phyloP scores from a whole-genome alignment of 2,113 vertebrate genomes.

The Malurus elegans region DNA sequence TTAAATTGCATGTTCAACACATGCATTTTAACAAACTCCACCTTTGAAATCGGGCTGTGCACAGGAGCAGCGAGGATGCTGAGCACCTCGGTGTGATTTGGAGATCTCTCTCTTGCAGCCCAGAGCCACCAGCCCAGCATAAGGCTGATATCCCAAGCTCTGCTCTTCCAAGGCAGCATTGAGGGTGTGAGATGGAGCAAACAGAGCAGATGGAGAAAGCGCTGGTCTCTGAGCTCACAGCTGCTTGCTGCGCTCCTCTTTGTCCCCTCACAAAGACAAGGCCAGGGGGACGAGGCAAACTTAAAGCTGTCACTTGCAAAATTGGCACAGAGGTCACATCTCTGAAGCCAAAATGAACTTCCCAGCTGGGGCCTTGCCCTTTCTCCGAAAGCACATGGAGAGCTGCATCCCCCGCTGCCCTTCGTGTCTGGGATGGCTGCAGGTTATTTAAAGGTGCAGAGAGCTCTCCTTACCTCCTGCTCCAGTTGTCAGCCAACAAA shows the following conservation, averaged over 20 bases:
- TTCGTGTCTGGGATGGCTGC: neutral
- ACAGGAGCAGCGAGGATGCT: neutral
- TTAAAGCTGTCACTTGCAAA: neutral
- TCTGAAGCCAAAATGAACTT: neutral
- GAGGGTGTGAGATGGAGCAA: neutral
- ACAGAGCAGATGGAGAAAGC: neutral
- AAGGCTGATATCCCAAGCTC: neutral
- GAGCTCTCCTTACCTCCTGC: neutral
- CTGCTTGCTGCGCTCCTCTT: accelerated
- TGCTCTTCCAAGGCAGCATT: neutral
- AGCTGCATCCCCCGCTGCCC: neutral
- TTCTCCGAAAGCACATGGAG: neutral
- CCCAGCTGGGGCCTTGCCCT: neutral
- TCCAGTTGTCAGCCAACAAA: neutral
- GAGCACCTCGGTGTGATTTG: neutral
- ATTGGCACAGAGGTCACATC: neutral
- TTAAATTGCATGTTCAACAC: neutral
- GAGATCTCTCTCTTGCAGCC: neutral
- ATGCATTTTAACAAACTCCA: neutral
- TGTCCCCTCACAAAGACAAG: neutral
- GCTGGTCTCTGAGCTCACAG: neutral
- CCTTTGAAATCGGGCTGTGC: neutral
- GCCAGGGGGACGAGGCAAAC: neutral
- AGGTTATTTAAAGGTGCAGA: neutral
- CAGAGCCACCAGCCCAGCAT: neutral